Evolutionary conservation across 2,888 invertebrate genomes (phyloP).

Genomic region (Diplolepis rosae): DNA sequence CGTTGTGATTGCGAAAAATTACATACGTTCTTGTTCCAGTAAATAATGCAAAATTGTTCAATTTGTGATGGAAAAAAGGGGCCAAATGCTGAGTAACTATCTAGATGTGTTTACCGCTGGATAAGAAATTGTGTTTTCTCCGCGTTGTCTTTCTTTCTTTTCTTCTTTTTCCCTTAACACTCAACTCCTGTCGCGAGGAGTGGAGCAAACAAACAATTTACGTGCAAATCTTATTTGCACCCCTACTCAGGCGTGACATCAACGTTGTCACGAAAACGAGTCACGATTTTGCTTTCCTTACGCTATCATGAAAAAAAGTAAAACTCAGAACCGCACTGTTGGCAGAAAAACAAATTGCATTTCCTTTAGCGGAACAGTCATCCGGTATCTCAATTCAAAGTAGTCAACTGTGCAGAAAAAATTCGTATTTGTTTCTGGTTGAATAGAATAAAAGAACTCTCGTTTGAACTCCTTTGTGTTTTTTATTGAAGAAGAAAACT

Average conservation of each 20-base stretch:
- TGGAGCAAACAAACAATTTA: conserved; percentile 54
- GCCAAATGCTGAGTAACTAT: neutral
- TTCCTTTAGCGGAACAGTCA: neutral
- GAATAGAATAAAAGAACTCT: neutral
- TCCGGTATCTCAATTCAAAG: neutral
- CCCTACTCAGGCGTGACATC: conserved; percentile 42
- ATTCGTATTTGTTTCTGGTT: too few species aligned
- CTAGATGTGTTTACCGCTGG: conserved; percentile 8
- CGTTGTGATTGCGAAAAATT: neutral
- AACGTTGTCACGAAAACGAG: conserved; percentile 42
- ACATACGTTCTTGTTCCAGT: conserved; percentile 3
- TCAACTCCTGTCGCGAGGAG: neutral
- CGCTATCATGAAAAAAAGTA: neutral
- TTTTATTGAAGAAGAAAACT: too few species aligned
- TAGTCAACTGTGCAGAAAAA: too few species aligned
- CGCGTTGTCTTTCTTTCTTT: neutral
- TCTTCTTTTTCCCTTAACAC: neutral
- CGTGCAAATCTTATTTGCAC: conserved; percentile 58
- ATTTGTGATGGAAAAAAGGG: neutral
- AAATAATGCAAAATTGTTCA: conserved; percentile 14
- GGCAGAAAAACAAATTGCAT: neutral
- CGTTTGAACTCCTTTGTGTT: too few species aligned
- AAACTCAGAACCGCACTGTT: neutral
- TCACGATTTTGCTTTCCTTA: conserved; percentile 43
- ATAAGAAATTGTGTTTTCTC: conserved; percentile 1